Base-by-base conservation (phyloP, 2,888 invertebrate species). In the Hirtodrosophila duncani region DNA sequence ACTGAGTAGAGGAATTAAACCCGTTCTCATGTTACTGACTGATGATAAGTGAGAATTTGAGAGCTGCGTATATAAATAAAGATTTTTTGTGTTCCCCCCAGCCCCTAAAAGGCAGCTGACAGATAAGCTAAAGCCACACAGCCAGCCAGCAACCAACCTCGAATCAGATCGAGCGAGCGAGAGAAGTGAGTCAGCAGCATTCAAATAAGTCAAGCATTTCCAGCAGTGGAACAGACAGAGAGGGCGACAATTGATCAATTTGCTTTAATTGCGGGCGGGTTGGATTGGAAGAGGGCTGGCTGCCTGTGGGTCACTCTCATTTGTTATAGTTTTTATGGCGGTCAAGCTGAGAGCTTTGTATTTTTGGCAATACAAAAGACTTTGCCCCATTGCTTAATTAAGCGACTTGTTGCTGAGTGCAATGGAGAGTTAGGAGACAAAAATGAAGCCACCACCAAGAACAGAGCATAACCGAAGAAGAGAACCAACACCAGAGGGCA, bases 371-470 rank as follows among this genome's bases (percentile, higher is more conserved):
- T 51, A 52, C 51, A 55, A 66, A 61, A 59, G 60, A 50, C 42
- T 49, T 55, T n/a, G n/a, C 56, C 63, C 63, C 50, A 51, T 57
- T 67, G 66, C 58, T 68, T 72, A 72, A 75, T 72, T 72, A 75
- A 61, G 68, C 66, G 49, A 51, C n/a, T n/a, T 56, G 52, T 71
- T 56, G 57, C 37, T 14, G 23, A 24, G 37, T 20, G 33, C 17
- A 18, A 18, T 18, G 18, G 33, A 34, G 17, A 20, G 17, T 20
- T 20, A n/a, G 6, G 8, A 10, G 11, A 30, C 14, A 30, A 20
- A 34, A 18, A 18, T 34, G 18, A 34, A 34, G 11, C 30, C 14
- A 30, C 30, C 30, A 14, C n/a, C 30, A 30, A 30, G n/a, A 14
- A 29, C 13, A 11, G 3, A 27, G 9, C 23, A 24, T 11, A 3